A percentile compares a stretch with the other conserved stretches of the same genome.
These are phyloP conservation scores for Diorhabda elongata DNA, from an alignment of 1,140 invertebrate species.

Conservation along the genomic window DNA sequence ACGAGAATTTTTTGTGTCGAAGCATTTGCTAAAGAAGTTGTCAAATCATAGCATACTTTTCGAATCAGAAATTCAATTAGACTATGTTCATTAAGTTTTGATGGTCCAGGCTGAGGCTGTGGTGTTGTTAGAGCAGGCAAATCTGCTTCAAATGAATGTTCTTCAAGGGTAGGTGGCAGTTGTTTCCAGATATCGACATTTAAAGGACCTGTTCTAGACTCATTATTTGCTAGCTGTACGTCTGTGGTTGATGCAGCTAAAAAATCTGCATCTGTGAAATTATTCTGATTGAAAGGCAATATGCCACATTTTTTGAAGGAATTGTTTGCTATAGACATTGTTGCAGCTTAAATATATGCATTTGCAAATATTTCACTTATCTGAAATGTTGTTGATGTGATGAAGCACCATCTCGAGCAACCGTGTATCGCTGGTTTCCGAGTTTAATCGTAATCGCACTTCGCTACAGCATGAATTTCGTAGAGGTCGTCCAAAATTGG, in stretches of 20 bases:
- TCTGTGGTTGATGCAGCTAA: constrained; percentile 37
- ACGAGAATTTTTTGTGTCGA: constrained; percentile 17
- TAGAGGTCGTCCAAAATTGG: too few species aligned
- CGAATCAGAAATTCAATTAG: neutral
- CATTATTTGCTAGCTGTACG: constrained; percentile 3
- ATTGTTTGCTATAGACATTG: constrained; percentile 44
- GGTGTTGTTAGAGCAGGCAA: constrained; percentile 5
- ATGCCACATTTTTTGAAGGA: constrained; percentile 46
- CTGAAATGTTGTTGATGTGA: too few species aligned
- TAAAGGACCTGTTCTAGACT: neutral
- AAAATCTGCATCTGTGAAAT: constrained; percentile 45
- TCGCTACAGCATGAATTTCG: too few species aligned
- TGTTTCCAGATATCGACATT: neutral
- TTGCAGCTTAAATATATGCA: constrained; percentile 42
- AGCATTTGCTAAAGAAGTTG: constrained; percentile 7
- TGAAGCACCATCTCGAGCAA: too few species aligned
- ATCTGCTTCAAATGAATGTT: neutral
- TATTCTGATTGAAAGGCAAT: constrained; percentile 42
- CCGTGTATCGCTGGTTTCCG: too few species aligned
- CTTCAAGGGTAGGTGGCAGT: neutral
- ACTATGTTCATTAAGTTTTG: neutral
- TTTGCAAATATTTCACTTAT: constrained; percentile 38
- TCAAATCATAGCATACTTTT: constrained; percentile 31
- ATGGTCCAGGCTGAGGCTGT: neutral
- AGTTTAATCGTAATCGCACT: too few species aligned